Conservation (phyloP, 2,888 invertebrate genomes). For the Tubulanus polymorphus region DNA sequence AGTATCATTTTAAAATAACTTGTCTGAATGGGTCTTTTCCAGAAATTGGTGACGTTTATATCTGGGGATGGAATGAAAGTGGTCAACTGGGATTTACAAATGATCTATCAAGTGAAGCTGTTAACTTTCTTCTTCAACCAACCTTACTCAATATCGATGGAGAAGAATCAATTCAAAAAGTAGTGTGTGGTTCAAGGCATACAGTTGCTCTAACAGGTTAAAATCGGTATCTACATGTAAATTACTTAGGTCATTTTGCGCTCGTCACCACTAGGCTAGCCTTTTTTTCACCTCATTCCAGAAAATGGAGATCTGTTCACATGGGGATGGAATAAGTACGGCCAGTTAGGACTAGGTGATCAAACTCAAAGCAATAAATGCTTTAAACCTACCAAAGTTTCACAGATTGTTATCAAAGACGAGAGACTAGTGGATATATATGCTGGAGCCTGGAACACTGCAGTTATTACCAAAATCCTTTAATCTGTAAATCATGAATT, state of each 20-base stretch:
- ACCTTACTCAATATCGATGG: constrained; percentile 1
- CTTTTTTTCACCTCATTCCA: constrained; percentile 32
- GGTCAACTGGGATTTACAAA: constrained; percentile 73
- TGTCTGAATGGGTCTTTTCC: too few species aligned
- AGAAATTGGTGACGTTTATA: constrained; percentile 71
- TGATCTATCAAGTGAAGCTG: neutral
- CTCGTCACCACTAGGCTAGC: neutral
- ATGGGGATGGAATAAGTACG: constrained; percentile 77
- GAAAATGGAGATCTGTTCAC: constrained; percentile 69
- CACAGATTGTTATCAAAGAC: too few species aligned
- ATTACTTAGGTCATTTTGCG: neutral
- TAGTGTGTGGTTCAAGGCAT: constrained; percentile 74
- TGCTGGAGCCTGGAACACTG: too few species aligned
- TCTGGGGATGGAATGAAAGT: constrained; percentile 87
- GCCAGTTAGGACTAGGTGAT: constrained; percentile 64
- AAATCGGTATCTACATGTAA: constrained; percentile 10
- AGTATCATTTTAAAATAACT: too few species aligned
- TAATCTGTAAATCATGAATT: too few species aligned
- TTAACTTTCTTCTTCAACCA: neutral
- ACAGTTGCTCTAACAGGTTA: constrained; percentile 66
- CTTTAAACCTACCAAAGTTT: too few species aligned
- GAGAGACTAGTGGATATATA: too few species aligned
- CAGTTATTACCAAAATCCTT: too few species aligned
- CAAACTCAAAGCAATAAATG: too few species aligned
- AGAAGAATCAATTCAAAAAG: constrained; percentile 38